Evolutionary conservation across 1,140 invertebrate genomes (phyloP), one percentile per base, ranked within the genome.

Genomic region (Steinernema khuongi): DNA sequence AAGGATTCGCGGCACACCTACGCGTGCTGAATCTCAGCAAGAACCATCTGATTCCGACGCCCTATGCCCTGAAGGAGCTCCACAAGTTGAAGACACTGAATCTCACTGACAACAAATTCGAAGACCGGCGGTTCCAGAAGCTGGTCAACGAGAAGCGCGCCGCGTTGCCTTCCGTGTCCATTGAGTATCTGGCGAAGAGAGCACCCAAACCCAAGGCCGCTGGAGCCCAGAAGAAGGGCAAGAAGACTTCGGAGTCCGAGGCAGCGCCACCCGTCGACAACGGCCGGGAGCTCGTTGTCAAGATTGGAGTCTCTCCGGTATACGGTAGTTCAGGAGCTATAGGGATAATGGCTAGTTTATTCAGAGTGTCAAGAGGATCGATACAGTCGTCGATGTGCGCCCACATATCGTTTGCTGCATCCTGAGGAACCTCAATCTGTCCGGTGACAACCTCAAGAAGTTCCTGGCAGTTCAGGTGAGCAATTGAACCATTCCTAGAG

Each of bases 331-430:
- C 31, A n/a, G 33, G 44, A 29, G 22, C 67, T 30, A 44, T 76
- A 41, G 7, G 36, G 7, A 41, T 11, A 11, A 41, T 41, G 7
- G 36, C 7, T 11, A 41, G 36, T 41, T 41, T 11, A 41, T 41
- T 41, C n/a, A 41, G 18, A 76, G 72, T 18, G 76, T 77, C 26
- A 22, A 78, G 14, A 19, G 69, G 29, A 50, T 71, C 28, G 18
- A 32, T 1, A 71, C 76, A 36, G 73, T 77, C 2, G 2, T 26
- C 0, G 41, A 70, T 30, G 50, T 77, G 31, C 28, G 76, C n/a
- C 73, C 73, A n/a, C 68, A 76, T 68, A 68, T 77, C 0, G 73
- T 77, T 43, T 76, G 73, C 22, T 77, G 76, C 29, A 70, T 77
- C 19, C 29, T 77, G 31, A 50, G 71, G 29, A 72, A 77, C 33